A percentile compares a stretch with the other conserved stretches of the same genome.
Evolutionary conservation across 1,140 invertebrate genomes (phyloP).

Genomic region (Drosophila murphyi): DNA sequence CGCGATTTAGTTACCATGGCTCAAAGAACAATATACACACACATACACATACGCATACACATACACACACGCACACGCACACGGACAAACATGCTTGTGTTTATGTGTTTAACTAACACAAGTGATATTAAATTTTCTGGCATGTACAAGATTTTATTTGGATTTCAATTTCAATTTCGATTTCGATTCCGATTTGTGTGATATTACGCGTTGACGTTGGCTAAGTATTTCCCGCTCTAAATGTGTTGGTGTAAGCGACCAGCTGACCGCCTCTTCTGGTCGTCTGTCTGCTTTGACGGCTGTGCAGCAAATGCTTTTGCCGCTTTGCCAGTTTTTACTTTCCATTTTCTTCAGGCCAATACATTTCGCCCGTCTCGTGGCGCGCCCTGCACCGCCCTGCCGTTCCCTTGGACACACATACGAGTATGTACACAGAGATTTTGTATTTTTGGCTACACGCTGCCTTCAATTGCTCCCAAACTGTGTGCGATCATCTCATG

Average conservation of each 20-base stretch:
- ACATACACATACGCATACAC: background rate
- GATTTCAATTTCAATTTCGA: background rate
- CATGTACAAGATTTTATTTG: background rate
- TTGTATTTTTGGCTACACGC: constrained; percentile 46
- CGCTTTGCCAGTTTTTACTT: constrained; percentile 57
- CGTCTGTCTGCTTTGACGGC: constrained; percentile 73
- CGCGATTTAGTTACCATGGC: constrained; percentile 1
- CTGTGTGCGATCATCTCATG: constrained; percentile 51
- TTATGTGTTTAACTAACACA: background rate
- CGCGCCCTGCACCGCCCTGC: constrained; percentile 8
- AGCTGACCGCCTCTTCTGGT: constrained; percentile 16
- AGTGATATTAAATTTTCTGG: constrained; percentile 9
- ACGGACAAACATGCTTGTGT: background rate
- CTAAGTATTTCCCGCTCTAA: background rate
- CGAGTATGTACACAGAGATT: constrained; percentile 8
- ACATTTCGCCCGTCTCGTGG: constrained; percentile 5
- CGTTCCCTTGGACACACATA: constrained; percentile 37
- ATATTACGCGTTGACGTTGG: constrained; percentile 2
- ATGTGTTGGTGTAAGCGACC: constrained; percentile 5
- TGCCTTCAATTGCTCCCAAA: constrained; percentile 62
- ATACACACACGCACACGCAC: constrained; percentile 8
- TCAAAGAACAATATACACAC: constrained; percentile 1
- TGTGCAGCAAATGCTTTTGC: constrained; percentile 68
- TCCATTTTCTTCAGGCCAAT: constrained; percentile 62
- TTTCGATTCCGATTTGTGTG: background rate